Conservation (phyloP, 2,888 invertebrate species). For the Scaptomyza parva region DNA sequence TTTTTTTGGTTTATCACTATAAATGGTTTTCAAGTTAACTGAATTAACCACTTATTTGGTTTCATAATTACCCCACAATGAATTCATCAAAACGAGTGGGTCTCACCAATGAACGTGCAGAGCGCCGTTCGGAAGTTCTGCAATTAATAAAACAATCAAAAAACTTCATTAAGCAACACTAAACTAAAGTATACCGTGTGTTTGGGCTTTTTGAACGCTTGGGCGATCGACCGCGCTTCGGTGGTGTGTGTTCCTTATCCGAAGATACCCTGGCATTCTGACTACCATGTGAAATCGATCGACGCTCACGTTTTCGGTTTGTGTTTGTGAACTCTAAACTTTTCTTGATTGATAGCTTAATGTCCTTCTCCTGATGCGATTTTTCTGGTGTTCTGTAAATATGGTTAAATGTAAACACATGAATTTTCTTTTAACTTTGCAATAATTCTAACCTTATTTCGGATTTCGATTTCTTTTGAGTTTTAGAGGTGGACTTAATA, state of each 20-base stretch:
- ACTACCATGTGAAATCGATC: conserved; percentile 57
- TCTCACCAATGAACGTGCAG: conserved; percentile 46
- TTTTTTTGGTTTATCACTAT: conserved; percentile 7
- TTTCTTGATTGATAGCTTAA: background rate
- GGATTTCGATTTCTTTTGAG: background rate
- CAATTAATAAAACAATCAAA: background rate
- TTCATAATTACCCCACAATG: conserved; percentile 39
- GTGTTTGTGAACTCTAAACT: background rate
- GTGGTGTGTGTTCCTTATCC: background rate
- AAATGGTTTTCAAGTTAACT: background rate
- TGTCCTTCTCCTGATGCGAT: background rate
- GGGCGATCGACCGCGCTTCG: background rate
- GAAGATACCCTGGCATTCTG: background rate
- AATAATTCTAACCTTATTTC: background rate
- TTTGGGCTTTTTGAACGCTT: conserved; percentile 19
- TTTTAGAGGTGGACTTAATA: background rate
- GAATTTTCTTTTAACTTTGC: background rate
- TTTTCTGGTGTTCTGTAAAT: background rate
- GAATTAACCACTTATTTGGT: no score
- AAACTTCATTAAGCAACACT: background rate
- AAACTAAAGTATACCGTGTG: conserved; percentile 17
- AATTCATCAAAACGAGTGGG: conserved; percentile 46
- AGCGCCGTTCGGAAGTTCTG: conserved; percentile 44
- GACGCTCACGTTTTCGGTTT: conserved; percentile 34
- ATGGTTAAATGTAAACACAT: background rate